Evolutionary conservation across 2,888 invertebrate genomes (phyloP).

Genomic region (Epirrhoe alternata): DNA sequence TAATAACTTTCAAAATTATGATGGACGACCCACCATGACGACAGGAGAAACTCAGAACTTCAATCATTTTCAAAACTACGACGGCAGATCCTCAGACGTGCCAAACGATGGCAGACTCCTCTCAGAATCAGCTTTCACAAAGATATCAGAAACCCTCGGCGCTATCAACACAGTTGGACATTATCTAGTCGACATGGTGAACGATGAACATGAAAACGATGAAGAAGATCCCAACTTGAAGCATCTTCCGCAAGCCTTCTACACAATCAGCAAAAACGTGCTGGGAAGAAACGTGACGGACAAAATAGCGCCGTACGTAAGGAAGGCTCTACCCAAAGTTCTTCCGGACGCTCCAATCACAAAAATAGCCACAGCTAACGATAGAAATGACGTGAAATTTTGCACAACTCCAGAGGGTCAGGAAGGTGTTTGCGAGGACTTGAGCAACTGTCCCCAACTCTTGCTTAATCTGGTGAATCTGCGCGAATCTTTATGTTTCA

Average conservation of each 20-base stretch:
- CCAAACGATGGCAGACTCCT: constrained; percentile 81
- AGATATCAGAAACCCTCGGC: constrained; percentile 88
- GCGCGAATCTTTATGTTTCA: constrained; percentile 95
- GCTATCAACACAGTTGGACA: constrained; percentile 94
- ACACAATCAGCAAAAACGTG: constrained; percentile 92
- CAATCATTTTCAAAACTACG: constrained; percentile 33
- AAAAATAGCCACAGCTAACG: constrained; percentile 75
- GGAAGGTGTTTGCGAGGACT: constrained; percentile 93
- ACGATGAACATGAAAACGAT: constrained; percentile 73
- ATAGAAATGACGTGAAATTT: constrained; percentile 83
- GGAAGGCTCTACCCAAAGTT: constrained; percentile 74
- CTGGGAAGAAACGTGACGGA: constrained; percentile 91
- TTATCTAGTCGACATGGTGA: constrained; percentile 92
- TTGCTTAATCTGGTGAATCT: constrained; percentile 92
- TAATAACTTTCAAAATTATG: constrained; percentile 31
- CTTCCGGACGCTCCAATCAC: constrained; percentile 75
- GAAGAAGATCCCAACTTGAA: constrained; percentile 73
- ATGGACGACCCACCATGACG: constrained; percentile 43
- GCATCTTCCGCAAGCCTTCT: constrained; percentile 89
- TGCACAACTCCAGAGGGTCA: constrained; percentile 94
- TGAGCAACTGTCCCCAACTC: constrained; percentile 94
- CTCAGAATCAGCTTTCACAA: constrained; percentile 86
- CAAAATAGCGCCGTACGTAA: constrained; percentile 90
- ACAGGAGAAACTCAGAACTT: constrained; percentile 22
- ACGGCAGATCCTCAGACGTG: constrained; percentile 38